phyloP scores from a whole-genome alignment of 1,140 invertebrate species.

The Drosophila sucinea region DNA sequence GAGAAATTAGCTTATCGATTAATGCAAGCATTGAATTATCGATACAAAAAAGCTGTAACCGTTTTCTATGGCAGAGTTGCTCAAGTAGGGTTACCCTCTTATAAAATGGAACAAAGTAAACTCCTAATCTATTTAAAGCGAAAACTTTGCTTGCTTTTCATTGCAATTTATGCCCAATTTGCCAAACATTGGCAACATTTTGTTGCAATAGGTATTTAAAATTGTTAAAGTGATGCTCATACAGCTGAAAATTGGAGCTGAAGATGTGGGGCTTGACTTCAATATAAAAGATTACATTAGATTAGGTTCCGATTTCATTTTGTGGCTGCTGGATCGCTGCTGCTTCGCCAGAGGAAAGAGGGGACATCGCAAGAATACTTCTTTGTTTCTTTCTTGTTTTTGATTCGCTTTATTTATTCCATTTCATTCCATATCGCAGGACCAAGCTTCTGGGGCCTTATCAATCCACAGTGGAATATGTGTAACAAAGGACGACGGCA shows the following conservation, averaged over 20 bases:
- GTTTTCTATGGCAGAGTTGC: no score
- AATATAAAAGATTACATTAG: no score
- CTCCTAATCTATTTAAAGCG: no score
- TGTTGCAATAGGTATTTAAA: conserved; percentile 63
- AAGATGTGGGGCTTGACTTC: no score
- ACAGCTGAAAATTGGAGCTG: no score
- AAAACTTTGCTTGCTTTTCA: no score
- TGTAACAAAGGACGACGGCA: conserved; percentile 96
- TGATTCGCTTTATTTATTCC: conserved; percentile 58
- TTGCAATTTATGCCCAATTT: no score
- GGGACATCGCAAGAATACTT: conserved; percentile 50
- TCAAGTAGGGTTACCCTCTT: no score
- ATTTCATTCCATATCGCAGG: conserved; percentile 85
- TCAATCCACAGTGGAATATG: conserved; percentile 98
- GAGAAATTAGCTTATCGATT: no score
- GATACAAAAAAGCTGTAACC: no score
- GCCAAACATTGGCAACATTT: not conserved
- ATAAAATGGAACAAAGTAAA: no score
- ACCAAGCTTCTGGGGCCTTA: conserved; percentile 97
- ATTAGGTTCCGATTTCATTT: conserved; percentile 22
- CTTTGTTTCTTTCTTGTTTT: conserved; percentile 34
- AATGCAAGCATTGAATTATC: no score
- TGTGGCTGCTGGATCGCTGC: conserved; percentile 5
- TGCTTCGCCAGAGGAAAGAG: conserved; percentile 49
- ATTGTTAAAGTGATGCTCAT: conserved; percentile 29